Percentiles rank a stretch among this genome's conserved stretches.
These are phyloP conservation scores for Zoanthus gigantus DNA, from an alignment of 92 coral and sea anemone species.

Conservation along the genomic window DNA sequence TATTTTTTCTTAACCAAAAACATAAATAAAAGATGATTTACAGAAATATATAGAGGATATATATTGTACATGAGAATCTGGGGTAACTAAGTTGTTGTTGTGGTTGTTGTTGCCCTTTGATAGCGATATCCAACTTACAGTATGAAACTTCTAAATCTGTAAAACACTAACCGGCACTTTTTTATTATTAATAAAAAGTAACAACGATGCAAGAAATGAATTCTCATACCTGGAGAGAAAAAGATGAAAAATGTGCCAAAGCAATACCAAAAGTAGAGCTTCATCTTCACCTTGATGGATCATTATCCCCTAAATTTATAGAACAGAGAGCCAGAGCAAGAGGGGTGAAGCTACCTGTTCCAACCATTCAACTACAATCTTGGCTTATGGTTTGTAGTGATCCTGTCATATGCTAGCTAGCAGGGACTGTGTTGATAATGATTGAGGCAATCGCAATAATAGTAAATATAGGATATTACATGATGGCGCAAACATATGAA, in stretches of 20 bases:
- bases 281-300: constrained; percentile 46
- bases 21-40: no score
- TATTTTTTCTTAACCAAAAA: no score
- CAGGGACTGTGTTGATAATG: neutral
- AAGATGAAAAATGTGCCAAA: constrained; percentile 31
- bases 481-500: no score
- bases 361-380: constrained; percentile 10
- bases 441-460: neutral
- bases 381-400: constrained; percentile 32
- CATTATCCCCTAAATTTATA: constrained; percentile 31
- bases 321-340: constrained; percentile 26
- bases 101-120: no score
- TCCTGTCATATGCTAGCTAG: no score
- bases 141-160: no score
- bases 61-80: no score
- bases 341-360: constrained; percentile 26
- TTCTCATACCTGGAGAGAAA: constrained; percentile 6
- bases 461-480: neutral
- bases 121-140: no score
- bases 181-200: no score
- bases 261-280: constrained; percentile 39
- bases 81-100: no score
- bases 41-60: no score
- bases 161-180: no score
- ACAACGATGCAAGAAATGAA: neutral